Evolutionary conservation across 2,888 invertebrate species (phyloP).

Genomic region (Drosophila greeni): DNA sequence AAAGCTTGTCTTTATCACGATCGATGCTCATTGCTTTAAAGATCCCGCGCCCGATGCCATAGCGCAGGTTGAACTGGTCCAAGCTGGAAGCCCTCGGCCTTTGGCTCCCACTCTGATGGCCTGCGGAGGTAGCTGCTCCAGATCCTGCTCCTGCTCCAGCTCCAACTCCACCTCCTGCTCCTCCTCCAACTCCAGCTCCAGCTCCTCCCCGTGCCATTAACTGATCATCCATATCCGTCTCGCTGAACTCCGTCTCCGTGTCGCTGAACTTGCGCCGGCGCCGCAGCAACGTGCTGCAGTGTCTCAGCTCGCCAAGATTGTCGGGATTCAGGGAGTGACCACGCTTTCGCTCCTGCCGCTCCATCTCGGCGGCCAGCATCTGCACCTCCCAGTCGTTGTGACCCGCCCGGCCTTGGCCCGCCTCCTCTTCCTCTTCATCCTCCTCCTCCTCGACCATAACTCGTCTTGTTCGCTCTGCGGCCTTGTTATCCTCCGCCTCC

Average conservation of each 20-base stretch:
- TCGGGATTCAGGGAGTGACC: slow-evolving; percentile 73
- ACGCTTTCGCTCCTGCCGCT: slow-evolving; percentile 80
- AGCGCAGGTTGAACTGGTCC: slow-evolving; percentile 77
- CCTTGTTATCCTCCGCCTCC: slow-evolving; percentile 65
- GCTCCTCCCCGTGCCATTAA: slow-evolving; percentile 20
- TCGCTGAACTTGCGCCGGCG: slow-evolving; percentile 77
- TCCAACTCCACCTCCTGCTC: not conserved
- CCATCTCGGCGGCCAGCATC: slow-evolving; percentile 87
- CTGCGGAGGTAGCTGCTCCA: slow-evolving; percentile 9
- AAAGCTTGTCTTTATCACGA: slow-evolving; percentile 79
- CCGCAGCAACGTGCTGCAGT: slow-evolving; percentile 66
- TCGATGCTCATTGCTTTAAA: slow-evolving; percentile 79
- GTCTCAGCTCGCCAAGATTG: slow-evolving; percentile 67
- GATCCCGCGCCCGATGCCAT: slow-evolving; percentile 74
- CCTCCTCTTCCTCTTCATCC: slow-evolving; percentile 64
- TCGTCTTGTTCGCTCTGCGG: slow-evolving; percentile 43
- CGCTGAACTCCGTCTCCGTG: slow-evolving; percentile 77
- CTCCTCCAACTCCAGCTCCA: not conserved
- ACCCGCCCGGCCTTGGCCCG: slow-evolving; percentile 34
- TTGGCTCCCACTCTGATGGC: slow-evolving; percentile 51
- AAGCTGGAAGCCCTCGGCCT: slow-evolving; percentile 77
- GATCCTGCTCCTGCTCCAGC: not conserved
- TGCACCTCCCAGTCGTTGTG: slow-evolving; percentile 87
- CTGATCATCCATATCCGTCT: slow-evolving; percentile 72
- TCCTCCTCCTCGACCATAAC: slow-evolving; percentile 61